Conservation (phyloP, 2,888 invertebrate genomes). For the Andrena dorsata region DNA sequence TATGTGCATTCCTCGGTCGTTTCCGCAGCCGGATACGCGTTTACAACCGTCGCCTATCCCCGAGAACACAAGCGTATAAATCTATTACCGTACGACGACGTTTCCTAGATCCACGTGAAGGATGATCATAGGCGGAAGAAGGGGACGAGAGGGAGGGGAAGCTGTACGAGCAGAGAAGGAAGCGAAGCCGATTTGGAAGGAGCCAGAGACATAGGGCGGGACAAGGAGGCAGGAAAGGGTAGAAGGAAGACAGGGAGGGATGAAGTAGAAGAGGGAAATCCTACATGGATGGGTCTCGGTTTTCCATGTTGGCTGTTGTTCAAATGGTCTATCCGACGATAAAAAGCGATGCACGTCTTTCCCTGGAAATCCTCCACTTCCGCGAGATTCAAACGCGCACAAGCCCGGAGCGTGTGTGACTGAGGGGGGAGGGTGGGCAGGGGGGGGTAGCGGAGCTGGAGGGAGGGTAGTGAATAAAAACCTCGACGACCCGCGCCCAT, state of each 20-base stretch:
- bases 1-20: conserved; percentile 21
- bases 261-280: conserved; percentile 18
- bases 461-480: conserved; percentile 60
- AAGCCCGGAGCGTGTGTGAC: conserved; percentile 34
- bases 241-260: conserved; percentile 15
- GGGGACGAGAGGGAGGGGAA: background rate
- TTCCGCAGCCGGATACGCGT: conserved; percentile 20
- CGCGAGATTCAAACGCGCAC: conserved; percentile 79
- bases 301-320: conserved; percentile 83
- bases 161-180: conserved; percentile 3
- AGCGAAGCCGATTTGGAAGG: conserved; percentile 36
- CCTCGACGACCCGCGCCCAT: conserved; percentile 69
- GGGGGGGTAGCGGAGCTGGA: background rate
- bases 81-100: conserved; percentile 79
- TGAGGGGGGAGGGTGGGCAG: background rate
- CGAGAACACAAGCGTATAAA: conserved; percentile 72
- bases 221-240: conserved; percentile 27
- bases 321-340: conserved; percentile 82
- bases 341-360: conserved; percentile 82
- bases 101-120: conserved; percentile 60
- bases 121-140: conserved; percentile 43
- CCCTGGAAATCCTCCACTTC: conserved; percentile 79
- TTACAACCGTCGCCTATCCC: conserved; percentile 24
- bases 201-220: conserved; percentile 5
- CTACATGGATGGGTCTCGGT: conserved; percentile 66